phyloP scores from a whole-genome alignment of 2,113 vertebrate genomes.

The Perccottus glenii region DNA sequence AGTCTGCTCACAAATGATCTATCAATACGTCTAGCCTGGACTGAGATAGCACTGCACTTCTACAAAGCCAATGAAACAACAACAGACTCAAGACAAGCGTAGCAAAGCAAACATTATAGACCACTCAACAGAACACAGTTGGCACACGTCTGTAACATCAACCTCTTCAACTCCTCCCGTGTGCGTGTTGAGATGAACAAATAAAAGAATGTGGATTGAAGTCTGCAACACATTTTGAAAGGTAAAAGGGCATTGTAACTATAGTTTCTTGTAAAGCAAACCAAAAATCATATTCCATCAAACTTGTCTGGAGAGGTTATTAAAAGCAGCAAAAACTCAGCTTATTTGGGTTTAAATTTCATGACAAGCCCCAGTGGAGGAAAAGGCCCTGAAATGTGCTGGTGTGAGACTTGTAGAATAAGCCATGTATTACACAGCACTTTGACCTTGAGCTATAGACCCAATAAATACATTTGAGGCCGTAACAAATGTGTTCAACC shows the following conservation, averaged over 20 bases:
- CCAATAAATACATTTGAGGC: constrained; percentile 10
- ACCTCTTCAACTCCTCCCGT: neutral
- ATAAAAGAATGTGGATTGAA: neutral
- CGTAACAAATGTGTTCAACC: constrained; percentile 7
- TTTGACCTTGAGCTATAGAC: constrained; percentile 24
- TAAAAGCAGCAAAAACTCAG: constrained; percentile 19
- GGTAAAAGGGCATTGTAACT: neutral
- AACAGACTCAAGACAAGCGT: neutral
- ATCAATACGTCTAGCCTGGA: neutral
- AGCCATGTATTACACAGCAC: constrained; percentile 6
- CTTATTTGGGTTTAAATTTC: constrained; percentile 34
- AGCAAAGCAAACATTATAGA: constrained; percentile 1
- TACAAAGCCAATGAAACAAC: neutral
- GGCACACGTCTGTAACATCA: neutral
- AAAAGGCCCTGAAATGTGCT: neutral
- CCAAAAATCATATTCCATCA: neutral
- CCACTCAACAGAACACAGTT: neutral
- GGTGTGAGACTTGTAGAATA: constrained; percentile 11
- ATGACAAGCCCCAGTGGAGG: constrained; percentile 36
- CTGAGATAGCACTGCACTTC: neutral
- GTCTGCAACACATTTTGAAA: neutral
- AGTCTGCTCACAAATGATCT: too few species aligned
- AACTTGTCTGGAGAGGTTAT: neutral
- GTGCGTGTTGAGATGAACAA: neutral
- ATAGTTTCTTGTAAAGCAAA: neutral